Conservation (phyloP, 2,113 vertebrate species). For the Octodon degus region DNA sequence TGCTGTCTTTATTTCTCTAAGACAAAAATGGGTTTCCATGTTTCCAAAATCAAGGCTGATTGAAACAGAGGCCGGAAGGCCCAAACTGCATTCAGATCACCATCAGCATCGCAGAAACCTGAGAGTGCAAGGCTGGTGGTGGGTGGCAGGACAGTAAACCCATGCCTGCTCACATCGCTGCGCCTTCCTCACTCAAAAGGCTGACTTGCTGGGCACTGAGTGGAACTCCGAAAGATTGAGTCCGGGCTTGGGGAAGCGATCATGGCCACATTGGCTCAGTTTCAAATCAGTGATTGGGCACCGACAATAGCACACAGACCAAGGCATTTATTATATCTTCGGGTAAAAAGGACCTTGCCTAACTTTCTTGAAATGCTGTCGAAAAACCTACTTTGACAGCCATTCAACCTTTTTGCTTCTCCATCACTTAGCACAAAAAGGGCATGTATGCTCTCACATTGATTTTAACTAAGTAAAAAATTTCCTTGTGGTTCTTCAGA, state of each 20-base stretch:
- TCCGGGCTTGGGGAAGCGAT: slow-evolving; percentile 66
- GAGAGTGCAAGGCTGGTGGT: slow-evolving; percentile 68
- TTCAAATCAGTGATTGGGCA: background rate
- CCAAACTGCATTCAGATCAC: slow-evolving; percentile 54
- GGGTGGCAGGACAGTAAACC: slow-evolving; percentile 42
- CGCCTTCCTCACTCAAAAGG: background rate
- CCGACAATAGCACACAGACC: background rate
- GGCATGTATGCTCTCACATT: background rate
- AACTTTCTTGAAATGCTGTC: background rate
- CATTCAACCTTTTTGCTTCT: background rate
- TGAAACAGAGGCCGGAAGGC: slow-evolving; percentile 66
- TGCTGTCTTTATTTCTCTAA: slow-evolving; percentile 54
- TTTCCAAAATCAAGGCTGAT: slow-evolving; percentile 4
- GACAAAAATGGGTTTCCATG: background rate
- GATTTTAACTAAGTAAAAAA: slow-evolving; percentile 16
- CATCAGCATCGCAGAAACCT: slow-evolving; percentile 71
- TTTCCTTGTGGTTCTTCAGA: background rate
- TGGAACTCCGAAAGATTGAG: slow-evolving; percentile 74
- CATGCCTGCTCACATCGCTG: background rate
- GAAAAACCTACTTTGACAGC: background rate
- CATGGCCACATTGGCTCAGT: slow-evolving; percentile 68
- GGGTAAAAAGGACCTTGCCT: background rate
- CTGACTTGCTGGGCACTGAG: slow-evolving; percentile 19
- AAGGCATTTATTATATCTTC: slow-evolving; percentile 26
- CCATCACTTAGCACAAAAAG: background rate